Evolutionary conservation across 2,113 vertebrate genomes (phyloP).

Genomic region (Callipepla squamata): DNA sequence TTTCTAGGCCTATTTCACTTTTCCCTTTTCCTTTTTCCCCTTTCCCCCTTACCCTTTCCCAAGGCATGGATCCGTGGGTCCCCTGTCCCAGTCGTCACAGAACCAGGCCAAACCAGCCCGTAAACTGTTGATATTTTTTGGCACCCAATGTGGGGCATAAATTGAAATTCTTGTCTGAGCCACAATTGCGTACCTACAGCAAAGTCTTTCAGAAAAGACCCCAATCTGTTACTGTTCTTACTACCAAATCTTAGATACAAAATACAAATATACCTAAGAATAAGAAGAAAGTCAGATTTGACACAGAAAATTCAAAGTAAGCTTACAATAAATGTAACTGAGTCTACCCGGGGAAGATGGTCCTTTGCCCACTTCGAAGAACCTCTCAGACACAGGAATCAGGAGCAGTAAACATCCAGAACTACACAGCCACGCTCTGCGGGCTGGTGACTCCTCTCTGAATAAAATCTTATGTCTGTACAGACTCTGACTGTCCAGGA

Average conservation of each 20-base stretch:
- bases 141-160: neutral
- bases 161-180: neutral
- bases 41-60: too few species aligned
- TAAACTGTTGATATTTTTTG: too few species aligned
- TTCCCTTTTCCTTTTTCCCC: too few species aligned
- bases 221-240: neutral
- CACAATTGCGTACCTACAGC: neutral
- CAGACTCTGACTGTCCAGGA: rapidly evolving
- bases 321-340: neutral
- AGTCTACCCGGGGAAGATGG: neutral
- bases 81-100: too few species aligned
- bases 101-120: too few species aligned
- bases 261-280: neutral
- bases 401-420: neutral
- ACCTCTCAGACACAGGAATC: neutral
- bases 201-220: neutral
- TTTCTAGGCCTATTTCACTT: too few species aligned
- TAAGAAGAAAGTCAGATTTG: neutral
- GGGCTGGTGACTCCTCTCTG: neutral
- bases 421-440: neutral
- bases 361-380: neutral
- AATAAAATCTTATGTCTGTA: neutral
- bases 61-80: too few species aligned
- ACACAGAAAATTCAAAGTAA: neutral
- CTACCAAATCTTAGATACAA: neutral